These are phyloP conservation scores for Antrozous pallidus DNA, from an alignment of 2,797 vertebrate genomes.

Conservation along the genomic window DNA sequence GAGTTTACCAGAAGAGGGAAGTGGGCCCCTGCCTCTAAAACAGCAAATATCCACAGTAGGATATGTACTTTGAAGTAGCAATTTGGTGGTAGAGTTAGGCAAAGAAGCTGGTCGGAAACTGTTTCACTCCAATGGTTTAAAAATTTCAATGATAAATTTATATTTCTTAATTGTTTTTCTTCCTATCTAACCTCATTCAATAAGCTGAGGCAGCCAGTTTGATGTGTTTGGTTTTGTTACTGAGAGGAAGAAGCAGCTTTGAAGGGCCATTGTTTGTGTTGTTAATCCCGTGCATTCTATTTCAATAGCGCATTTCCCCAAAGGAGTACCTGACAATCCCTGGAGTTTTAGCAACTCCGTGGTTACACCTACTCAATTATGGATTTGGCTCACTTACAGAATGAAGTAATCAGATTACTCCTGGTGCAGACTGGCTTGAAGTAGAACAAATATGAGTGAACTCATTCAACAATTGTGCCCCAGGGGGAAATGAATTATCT, in stretches of 20 bases:
- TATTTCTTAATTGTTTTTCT: background rate
- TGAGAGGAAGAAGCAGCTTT: background rate
- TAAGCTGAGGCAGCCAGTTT: background rate
- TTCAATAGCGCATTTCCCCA: constrained; percentile 26
- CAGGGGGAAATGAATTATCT: background rate
- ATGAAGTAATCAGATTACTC: constrained; percentile 51
- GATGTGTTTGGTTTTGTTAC: background rate
- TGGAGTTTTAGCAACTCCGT: constrained; percentile 27
- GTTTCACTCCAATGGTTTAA: background rate
- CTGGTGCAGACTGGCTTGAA: constrained; percentile 20
- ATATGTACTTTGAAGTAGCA: background rate
- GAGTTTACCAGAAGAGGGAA: fast-evolving
- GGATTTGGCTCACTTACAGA: constrained; percentile 47
- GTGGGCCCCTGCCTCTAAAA: background rate
- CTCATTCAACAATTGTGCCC: constrained; percentile 18
- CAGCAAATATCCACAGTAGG: background rate
- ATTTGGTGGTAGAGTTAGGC: background rate
- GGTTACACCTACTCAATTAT: constrained; percentile 53
- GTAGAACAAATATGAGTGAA: constrained; percentile 38
- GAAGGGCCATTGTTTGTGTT: background rate
- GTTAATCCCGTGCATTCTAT: constrained; percentile 20
- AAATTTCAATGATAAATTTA: background rate
- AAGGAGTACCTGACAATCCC: constrained; percentile 40
- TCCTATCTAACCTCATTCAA: background rate
- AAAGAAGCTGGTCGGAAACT: background rate